Base-by-base conservation (phyloP, 2,113 vertebrate species). In the Glaucomys volans region DNA sequence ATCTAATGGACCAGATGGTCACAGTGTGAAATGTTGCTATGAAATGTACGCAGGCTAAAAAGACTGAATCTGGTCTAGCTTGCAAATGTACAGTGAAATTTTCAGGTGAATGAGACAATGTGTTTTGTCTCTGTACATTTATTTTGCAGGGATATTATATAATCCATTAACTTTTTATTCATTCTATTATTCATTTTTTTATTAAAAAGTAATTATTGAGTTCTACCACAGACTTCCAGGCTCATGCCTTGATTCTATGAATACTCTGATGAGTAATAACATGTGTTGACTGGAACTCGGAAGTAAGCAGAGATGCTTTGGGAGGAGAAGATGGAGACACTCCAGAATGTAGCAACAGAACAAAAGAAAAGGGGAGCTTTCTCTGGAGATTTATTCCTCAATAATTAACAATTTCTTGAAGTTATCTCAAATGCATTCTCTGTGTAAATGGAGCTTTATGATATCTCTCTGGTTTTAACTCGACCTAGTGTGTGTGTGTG, bases 1-100 rank as follows among this genome's bases (percentile, higher is more conserved):
- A 79, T 88, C 42, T 52, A 95, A 90, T 90, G 42, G 91, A 47
- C 95, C 94, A 98, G 91, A 97, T 96, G 95, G 95, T 74, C 95
- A 96, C 93, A 97, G 94, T 76, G 18, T 93, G 95, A 95, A 47
- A 64, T 59, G 59, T 26, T 84, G 91, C 82, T 54, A 14, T 62
- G 94, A 76, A 77, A 66, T 71, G 37, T 52, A 76, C 7, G 35
- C 40, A 71, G 79, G 89, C 50, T 85, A 50, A 84, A 85, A 87
- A 79, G 83, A 95, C 30, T 32, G 67, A 92, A 75, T 91, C 13
- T 92, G 69, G 22, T 35, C 81, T 32, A 20, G 47, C 1, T 24
- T 50, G 77, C 84, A 92, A 86, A 67, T 76, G 40, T 26, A 40
- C 11, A 62, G 66, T 22, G 22, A 77, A 50, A 72, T 59, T 26